Base-by-base conservation (phyloP, 2,113 vertebrate genomes). In the Castor canadensis region DNA sequence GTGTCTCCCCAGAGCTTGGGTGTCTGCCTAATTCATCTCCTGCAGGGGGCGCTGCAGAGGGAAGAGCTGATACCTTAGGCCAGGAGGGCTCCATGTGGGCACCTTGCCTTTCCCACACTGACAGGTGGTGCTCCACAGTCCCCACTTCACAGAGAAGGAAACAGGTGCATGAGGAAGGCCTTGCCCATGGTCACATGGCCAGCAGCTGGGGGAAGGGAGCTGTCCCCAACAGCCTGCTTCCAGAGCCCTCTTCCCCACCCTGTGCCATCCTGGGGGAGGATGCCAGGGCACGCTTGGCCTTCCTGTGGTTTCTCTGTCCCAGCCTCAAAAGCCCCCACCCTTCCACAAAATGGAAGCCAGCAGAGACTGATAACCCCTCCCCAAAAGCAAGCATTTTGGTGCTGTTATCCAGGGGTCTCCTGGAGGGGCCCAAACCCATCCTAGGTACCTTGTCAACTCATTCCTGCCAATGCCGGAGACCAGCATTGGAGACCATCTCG, bases 371-470 rank as follows among this genome's bases (percentile, higher is more conserved):
- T n/a, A n/a, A n/a, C n/a, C 22, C 60, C 32, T 67, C 10, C 64
- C 47, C 17, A 58, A 26, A 52, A 54, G 49, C 56, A 84, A 19
- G n/a, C n/a, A n/a, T n/a, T 22, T 58, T 66, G 32, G 1, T 5
- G 38, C 35, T 52, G 12, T 54, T 30, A 45, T 13, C 16, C 47
- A 22, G 4, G 58, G 13, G 30, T 35, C 11, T 43, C 6, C 20
- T 0, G 0, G 49, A 43, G 19, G 26, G 11, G 10, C 85, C 52
- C 12, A 2, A n/a, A 8, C 32, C n/a, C 71, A 47, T 17, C 8
- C 28, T 1, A 22, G 58, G 45, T 38, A 75, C 12, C 32, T n/a
- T 20, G 12, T 5, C 26, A 4, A 17, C 0, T 0, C 2, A 0
- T 56, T 47, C 58, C 43, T 16, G n/a, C 56, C 77, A 9, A 24